These are phyloP conservation scores for Chaetodon trifasciatus DNA, from an alignment of 2,797 vertebrate species.

Conservation along the genomic window DNA sequence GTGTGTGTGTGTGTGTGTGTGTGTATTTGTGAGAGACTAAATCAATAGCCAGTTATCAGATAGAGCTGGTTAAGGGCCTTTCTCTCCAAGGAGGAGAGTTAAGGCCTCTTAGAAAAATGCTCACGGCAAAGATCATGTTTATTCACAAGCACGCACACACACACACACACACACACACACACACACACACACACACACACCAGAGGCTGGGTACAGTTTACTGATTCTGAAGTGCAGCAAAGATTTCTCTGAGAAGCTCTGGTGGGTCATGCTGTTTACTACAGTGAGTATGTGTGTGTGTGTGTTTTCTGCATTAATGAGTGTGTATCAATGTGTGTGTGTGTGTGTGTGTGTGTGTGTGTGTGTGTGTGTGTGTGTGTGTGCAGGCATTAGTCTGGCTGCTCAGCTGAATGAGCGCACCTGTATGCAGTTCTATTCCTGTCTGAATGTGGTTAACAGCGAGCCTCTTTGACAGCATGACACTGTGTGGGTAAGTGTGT, in stretches of 20 bases:
- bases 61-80: constrained; percentile 44
- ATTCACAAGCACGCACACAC: constrained; percentile 13
- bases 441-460: constrained; percentile 11
- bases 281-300: not conserved
- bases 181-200: not conserved
- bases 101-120: constrained; percentile 51
- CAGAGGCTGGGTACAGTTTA: constrained; percentile 33
- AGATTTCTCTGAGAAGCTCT: constrained; percentile 24
- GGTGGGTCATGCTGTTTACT: constrained; percentile 24
- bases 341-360: constrained; percentile 21
- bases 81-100: constrained; percentile 48
- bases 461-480: constrained; percentile 29
- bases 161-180: not conserved
- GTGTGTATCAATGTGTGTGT: constrained; percentile 14
- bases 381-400: constrained; percentile 6
- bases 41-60: constrained; percentile 73
- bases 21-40: constrained; percentile 43
- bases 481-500: not conserved
- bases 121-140: constrained; percentile 51
- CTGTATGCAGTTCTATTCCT: constrained; percentile 37
- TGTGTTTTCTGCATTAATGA: constrained; percentile 48
- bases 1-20: constrained; percentile 12
- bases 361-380: constrained; percentile 18
- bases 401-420: constrained; percentile 22
- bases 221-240: constrained; percentile 46